These are phyloP conservation scores for Trichonephila clavata DNA, from an alignment of 1,140 invertebrate genomes.

Conservation along the genomic window DNA sequence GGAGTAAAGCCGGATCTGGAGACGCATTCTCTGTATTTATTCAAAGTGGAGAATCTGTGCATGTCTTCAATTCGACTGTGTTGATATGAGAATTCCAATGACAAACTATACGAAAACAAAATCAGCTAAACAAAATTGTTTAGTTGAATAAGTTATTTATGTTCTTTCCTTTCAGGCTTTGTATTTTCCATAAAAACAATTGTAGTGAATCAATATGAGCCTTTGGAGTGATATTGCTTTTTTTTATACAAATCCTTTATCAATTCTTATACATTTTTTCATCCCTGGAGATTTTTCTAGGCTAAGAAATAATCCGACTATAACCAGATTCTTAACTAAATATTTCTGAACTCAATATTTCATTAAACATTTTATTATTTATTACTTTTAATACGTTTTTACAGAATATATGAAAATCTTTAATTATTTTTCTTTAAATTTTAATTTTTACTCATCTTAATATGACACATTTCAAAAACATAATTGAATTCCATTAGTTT, in stretches of 20 bases:
- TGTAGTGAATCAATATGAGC: background rate
- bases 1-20: background rate
- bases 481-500: no score
- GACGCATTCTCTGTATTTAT: conserved; percentile 17
- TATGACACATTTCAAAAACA: no score
- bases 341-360: no score
- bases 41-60: background rate
- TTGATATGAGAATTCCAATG: background rate
- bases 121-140: background rate
- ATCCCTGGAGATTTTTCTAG: background rate
- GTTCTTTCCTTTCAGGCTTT: background rate
- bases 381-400: no score
- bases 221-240: background rate
- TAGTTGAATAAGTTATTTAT: background rate
- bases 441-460: no score
- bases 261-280: background rate
- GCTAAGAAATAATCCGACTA: no score
- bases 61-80: background rate
- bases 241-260: background rate
- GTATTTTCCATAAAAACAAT: background rate
- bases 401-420: no score
- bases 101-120: background rate
- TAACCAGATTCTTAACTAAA: no score
- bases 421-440: no score
- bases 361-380: no score